Evolutionary conservation across 2,113 vertebrate genomes (phyloP), one percentile per base, ranked within the genome.

Genomic region (Abramis brama): DNA sequence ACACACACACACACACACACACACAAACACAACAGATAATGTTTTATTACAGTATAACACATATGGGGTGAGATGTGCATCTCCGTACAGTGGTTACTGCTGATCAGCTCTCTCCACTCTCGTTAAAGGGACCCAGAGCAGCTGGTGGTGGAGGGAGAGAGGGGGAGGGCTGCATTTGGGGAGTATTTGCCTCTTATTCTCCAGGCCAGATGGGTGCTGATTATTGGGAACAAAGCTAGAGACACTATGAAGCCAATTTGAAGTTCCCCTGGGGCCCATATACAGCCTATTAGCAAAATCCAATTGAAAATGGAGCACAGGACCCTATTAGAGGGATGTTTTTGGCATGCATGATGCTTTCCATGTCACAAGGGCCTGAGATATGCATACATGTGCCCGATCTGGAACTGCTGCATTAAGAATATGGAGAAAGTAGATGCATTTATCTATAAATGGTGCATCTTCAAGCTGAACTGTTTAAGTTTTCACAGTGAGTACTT

Each of bases 151-250:
- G 80, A 84, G 66, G 77, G 75, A 81, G 27, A 81, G 86, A 57
- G 33, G 86, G 60, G 79, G 45, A n/a, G 74, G n/a, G 66, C 59
- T 79, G 74, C 78, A 82, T 84, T 87, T 36, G 62, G 50, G 71
- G 77, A 66, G 84, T 83, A 87, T 86, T 87, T 87, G 88, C 79
- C 79, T 89, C 83, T 77, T 87, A 84, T 86, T 87, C 80, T 87
- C 86, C 8, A 47, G 84, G 79, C 86, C 88, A 89, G 88, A 89
- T 89, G 88, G 88, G 86, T 89, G 86, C 88, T 89, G 88, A 89
- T 87, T 89, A 89, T 89, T 89, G 86, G 86, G 76, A 89, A 79
- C 68, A 75, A 86, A 87, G 80, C 83, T 89, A 82, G 86, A 89
- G 86, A 89, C 75, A 89, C 79, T 85, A 86, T 39, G 83, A 89